Base-by-base conservation (phyloP, 2,797 vertebrate species). In the Mormyrops attenuatus region DNA sequence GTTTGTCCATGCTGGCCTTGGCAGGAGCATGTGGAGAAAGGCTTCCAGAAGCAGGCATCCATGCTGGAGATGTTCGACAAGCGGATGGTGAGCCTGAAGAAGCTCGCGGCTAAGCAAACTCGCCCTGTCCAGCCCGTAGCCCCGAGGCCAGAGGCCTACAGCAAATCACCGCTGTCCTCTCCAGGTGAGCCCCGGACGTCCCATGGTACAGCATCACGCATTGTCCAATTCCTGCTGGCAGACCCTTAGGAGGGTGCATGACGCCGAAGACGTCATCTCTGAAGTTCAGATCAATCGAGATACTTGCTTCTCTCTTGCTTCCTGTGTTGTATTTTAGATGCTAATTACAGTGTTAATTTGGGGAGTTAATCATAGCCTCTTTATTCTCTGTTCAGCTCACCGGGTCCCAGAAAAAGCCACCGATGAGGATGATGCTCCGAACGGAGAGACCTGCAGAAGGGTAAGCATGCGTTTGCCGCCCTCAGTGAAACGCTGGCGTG, bases 61-160 rank as follows among this genome's bases (percentile, higher is more conserved):
- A 98, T 97, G 96, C 96, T 98, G 93, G 98, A 99, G 93, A 99
- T 99, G 97, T 99, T 99, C 93, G 97, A 98, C 90, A 99, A 98
- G 94, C 95, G 99, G 87, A 96, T 96, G 93, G 92, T 97, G 88
- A 99, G 99, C 93, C 96, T 99, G 90, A 98, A 97, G 95, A 99
- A 99, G 93, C 95, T 99, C 26, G 99, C 99, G 5, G 97, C 98
- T 92, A 99, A 98, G 95, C 99, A 99, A 94, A 98, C 95, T 0
- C 96, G 98, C 88, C 99, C 99, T 0, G 98, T 99, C 90, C 99
- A 99, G 93, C 97, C 98, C 0, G 99, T 99, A 11, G 99, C 99
- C 22, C 99, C 98, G 1, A 95, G 99, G 91, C 99, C 99, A 0
- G 99, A 99, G 93, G 97, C 96, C 8, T 97, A 97, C 92, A 95